Evolutionary conservation across 2,888 invertebrate genomes (phyloP).

Genomic region (Tridacna crocea): DNA sequence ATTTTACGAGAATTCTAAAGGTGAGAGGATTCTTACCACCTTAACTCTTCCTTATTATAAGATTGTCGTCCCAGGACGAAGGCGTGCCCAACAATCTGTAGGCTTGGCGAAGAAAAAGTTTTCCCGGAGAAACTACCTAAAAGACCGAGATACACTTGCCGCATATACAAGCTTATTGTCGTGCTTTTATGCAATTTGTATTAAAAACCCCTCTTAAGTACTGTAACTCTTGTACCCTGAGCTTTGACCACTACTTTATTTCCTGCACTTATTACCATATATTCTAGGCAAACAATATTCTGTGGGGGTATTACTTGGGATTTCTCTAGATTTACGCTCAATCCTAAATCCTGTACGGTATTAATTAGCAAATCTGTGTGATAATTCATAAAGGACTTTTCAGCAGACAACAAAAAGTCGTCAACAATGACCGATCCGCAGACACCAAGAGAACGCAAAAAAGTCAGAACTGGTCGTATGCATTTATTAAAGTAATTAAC

Average conservation of each 20-base stretch:
- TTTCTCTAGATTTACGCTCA: slow-evolving; percentile 7
- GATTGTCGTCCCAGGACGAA: slow-evolving; percentile 1
- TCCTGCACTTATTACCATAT: too few relatives aligned
- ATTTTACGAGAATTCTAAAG: slow-evolving; percentile 17
- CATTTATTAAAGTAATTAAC: slow-evolving; percentile 31
- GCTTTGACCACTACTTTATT: too few relatives aligned
- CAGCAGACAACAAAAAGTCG: slow-evolving; percentile 22
- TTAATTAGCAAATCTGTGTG: neutral
- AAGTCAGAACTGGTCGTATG: neutral
- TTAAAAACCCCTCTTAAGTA: too few relatives aligned
- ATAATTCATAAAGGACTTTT: neutral
- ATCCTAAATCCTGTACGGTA: slow-evolving; percentile 24
- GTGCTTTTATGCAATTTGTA: slow-evolving; percentile 5
- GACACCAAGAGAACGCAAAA: slow-evolving; percentile 29
- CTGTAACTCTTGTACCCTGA: too few relatives aligned
- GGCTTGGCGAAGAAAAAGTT: slow-evolving; percentile 19
- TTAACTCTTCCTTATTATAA: neutral
- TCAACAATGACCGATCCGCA: slow-evolving; percentile 33
- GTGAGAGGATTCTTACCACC: neutral
- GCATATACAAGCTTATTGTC: slow-evolving; percentile 15
- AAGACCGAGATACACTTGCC: slow-evolving; percentile 30
- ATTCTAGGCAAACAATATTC: neutral
- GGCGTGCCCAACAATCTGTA: slow-evolving; percentile 2
- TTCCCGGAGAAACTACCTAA: slow-evolving; percentile 24
- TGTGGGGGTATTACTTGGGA: neutral